Evolutionary conservation across 2,888 invertebrate genomes (phyloP).

Genomic region (Meandrusa payeni): DNA sequence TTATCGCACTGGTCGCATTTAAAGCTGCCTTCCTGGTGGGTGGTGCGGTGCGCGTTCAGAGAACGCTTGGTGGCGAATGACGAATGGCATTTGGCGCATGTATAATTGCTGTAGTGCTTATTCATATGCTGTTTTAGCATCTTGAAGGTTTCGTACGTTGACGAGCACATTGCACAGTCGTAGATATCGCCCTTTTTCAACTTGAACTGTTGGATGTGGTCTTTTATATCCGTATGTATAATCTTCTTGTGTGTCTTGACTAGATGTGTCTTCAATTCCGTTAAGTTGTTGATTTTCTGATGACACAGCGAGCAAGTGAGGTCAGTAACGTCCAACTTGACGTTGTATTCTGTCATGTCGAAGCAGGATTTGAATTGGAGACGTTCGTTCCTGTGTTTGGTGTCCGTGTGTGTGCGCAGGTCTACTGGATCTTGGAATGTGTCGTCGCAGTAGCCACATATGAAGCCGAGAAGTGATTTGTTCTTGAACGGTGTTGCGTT

Average conservation of each 20-base stretch:
- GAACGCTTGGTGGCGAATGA: constrained; percentile 59
- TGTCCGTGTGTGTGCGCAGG: constrained; percentile 41
- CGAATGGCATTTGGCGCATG: constrained; percentile 51
- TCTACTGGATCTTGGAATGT: constrained; percentile 55
- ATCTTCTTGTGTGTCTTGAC: constrained; percentile 45
- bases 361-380: constrained; percentile 45
- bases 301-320: constrained; percentile 50
- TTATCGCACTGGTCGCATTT: constrained; percentile 68
- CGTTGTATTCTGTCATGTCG: constrained; percentile 52
- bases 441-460: constrained; percentile 56
- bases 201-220: constrained; percentile 61
- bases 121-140: constrained; percentile 73
- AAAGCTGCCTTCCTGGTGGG: constrained; percentile 58
- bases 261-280: constrained; percentile 49
- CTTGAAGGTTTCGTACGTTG: constrained; percentile 65
- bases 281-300: constrained; percentile 39
- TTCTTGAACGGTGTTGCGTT: constrained; percentile 61
- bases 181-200: constrained; percentile 57
- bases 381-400: constrained; percentile 44
- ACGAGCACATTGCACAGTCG: constrained; percentile 58
- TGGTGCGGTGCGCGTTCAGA: constrained; percentile 49
- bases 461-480: constrained; percentile 52
- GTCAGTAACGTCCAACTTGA: constrained; percentile 51
- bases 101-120: constrained; percentile 58
- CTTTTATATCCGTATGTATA: constrained; percentile 55